phyloP scores from a whole-genome alignment of 2,113 vertebrate species.

The Nesogale talazaci region DNA sequence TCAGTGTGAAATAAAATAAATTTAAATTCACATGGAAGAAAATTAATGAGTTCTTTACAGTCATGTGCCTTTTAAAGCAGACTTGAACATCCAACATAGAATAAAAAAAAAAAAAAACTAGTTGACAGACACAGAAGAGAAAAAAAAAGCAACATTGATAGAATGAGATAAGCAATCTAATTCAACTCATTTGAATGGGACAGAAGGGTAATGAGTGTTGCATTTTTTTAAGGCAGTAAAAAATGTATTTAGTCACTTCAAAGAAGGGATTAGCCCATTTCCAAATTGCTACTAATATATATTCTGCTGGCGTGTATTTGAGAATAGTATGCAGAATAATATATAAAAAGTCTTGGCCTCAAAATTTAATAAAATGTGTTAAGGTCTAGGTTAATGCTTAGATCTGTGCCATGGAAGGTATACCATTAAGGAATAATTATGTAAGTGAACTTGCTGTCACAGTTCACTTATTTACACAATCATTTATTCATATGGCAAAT shows the following conservation, averaged over 20 bases:
- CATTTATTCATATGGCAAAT: too few species aligned
- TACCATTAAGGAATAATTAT: too few species aligned
- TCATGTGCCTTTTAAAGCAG: background rate
- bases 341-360: conserved; percentile 19
- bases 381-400: conserved; percentile 8
- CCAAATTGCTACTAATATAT: conserved; percentile 40
- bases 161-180: background rate
- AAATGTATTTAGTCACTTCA: conserved; percentile 48
- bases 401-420: background rate
- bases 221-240: background rate
- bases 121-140: background rate
- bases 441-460: too few species aligned
- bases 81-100: conserved; percentile 7
- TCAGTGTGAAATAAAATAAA: background rate
- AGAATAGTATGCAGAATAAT: background rate
- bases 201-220: background rate
- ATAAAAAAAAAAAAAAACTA: background rate
- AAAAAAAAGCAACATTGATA: background rate
- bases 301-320: conserved; percentile 54
- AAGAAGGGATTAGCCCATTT: conserved; percentile 15
- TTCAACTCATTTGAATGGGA: background rate
- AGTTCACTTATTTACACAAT: too few species aligned
- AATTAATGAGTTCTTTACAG: background rate
- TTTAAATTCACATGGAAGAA: conserved; percentile 4
- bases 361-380: conserved; percentile 53